Percentiles rank a stretch among this genome's conserved stretches.
Conservation (phyloP, 1,140 invertebrate species). For the Cydia fagiglandana region DNA sequence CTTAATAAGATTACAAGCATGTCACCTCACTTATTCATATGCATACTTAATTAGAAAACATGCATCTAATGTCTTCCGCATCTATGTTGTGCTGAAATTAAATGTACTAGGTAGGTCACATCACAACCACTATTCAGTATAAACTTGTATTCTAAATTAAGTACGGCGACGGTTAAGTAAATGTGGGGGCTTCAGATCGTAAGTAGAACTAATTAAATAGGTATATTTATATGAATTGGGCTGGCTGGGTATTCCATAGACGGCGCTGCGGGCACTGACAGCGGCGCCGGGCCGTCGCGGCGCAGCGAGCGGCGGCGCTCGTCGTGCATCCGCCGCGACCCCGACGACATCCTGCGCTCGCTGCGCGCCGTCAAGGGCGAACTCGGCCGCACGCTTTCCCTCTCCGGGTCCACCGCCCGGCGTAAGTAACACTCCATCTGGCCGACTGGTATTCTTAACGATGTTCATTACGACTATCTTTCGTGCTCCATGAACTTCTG, state of each 20-base stretch:
- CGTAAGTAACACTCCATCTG: slow-evolving; percentile 55
- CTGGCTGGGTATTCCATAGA: slow-evolving; percentile 1
- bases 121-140: neutral
- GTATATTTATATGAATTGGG: neutral
- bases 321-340: slow-evolving; percentile 88
- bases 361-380: slow-evolving; percentile 89
- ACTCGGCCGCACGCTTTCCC: slow-evolving; percentile 88
- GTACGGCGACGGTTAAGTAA: neutral
- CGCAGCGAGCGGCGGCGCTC: slow-evolving; percentile 86
- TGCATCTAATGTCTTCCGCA: neutral
- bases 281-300: slow-evolving; percentile 78
- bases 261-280: slow-evolving; percentile 41
- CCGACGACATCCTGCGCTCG: slow-evolving; percentile 88
- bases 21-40: neutral
- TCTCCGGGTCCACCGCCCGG: slow-evolving; percentile 80
- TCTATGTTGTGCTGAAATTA: neutral
- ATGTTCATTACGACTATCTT: slow-evolving; percentile 6
- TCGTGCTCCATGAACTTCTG: neutral
- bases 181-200: slow-evolving; percentile 4
- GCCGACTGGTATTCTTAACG: slow-evolving; percentile 8
- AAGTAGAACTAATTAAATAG: neutral
- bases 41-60: too few species aligned
- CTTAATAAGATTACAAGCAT: neutral
- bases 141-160: neutral
- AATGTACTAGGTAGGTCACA: neutral